These are phyloP conservation scores for Lasioglossum baleicum DNA, from an alignment of 1,140 invertebrate genomes.

Conservation along the genomic window DNA sequence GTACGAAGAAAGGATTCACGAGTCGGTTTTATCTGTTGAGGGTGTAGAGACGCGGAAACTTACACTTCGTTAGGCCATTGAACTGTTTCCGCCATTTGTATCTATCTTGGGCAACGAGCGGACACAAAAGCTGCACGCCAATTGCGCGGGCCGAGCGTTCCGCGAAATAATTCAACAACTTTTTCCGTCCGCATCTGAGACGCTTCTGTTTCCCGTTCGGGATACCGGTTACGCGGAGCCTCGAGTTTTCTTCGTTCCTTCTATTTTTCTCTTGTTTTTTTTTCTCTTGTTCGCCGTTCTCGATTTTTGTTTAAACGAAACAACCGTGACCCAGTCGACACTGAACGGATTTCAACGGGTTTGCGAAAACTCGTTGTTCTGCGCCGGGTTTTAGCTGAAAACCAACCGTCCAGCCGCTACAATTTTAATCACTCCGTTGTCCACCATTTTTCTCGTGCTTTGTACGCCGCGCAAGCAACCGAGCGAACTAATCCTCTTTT, in stretches of 20 bases:
- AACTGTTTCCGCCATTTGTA: neutral
- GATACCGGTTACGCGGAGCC: no score
- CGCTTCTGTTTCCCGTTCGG: no score
- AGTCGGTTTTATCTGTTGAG: neutral
- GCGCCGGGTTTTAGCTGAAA: neutral
- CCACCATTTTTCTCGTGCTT: neutral
- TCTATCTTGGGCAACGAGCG: neutral
- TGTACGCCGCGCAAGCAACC: constrained; percentile 13
- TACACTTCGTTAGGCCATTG: constrained; percentile 3
- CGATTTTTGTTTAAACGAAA: neutral
- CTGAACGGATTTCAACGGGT: neutral
- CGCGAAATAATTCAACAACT: neutral
- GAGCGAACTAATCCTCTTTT: constrained; percentile 23
- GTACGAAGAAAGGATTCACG: no score
- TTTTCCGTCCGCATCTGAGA: constrained; percentile 1
- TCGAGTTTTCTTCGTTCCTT: no score
- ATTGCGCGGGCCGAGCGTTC: neutral
- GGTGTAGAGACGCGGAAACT: neutral
- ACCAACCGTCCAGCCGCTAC: neutral
- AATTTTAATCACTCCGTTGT: constrained; percentile 5
- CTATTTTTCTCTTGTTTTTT: no score
- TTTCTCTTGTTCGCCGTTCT: no score
- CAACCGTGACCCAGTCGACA: neutral
- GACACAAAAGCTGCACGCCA: neutral
- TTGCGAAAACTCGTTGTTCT: neutral